Conservation (phyloP, 2,113 vertebrate species). For the Chaetops frenatus region DNA sequence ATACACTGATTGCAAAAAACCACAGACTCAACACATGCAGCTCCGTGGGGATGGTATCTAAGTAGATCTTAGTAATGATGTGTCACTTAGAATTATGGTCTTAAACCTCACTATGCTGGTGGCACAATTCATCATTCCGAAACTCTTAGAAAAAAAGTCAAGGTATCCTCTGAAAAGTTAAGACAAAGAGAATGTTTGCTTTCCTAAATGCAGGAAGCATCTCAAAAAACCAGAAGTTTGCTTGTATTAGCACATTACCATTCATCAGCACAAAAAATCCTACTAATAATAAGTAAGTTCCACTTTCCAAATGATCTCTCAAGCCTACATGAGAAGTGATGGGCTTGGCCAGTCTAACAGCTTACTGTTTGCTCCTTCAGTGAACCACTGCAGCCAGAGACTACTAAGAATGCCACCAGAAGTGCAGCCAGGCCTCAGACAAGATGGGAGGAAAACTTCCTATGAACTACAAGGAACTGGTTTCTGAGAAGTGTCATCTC, state of each 20-base stretch:
- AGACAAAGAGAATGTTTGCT: background rate
- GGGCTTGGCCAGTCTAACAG: background rate
- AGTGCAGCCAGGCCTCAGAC: background rate
- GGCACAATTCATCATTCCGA: background rate
- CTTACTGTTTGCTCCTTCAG: background rate
- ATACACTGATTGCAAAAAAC: conserved; percentile 43
- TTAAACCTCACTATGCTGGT: background rate
- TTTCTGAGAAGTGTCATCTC: background rate
- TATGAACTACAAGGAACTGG: background rate
- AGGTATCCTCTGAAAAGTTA: background rate
- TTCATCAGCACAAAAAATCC: background rate
- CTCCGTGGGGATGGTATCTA: background rate
- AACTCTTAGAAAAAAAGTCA: background rate
- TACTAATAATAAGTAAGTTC: background rate
- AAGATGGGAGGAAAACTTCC: background rate
- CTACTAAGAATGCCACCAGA: background rate
- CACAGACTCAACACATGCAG: background rate
- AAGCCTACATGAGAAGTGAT: background rate
- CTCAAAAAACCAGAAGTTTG: background rate
- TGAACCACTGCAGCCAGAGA: background rate
- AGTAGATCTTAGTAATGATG: background rate
- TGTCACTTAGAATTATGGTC: background rate
- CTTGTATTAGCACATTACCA: background rate
- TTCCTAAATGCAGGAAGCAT: background rate
- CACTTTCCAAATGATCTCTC: background rate